Percentiles rank a stretch among this genome's conserved stretches.
phyloP scores from a whole-genome alignment of 2,888 invertebrate genomes.

The Dioctria linearis region DNA sequence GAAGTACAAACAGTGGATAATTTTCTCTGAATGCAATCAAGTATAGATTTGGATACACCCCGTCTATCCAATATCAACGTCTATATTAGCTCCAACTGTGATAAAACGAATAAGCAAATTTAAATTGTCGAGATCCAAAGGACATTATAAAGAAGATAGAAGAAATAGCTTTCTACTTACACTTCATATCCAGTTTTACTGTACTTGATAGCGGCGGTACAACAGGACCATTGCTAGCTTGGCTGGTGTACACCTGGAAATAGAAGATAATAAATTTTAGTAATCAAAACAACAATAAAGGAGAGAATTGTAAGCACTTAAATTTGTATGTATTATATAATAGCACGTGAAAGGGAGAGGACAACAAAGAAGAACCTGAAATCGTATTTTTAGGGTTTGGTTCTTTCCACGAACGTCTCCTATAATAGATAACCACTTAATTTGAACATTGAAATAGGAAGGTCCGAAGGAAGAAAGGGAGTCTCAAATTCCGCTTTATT shows the following conservation, averaged over 20 bases:
- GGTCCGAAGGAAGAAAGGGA: not conserved
- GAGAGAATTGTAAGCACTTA: not conserved
- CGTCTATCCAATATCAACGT: no score
- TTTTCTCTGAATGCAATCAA: no score
- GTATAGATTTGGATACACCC: no score
- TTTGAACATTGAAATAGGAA: not conserved
- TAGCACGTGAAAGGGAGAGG: no score
- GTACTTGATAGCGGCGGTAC: conserved; percentile 70
- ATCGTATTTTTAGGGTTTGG: conserved; percentile 19
- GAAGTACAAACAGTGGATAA: no score
- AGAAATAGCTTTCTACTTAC: conserved; percentile 65
- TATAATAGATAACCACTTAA: not conserved
- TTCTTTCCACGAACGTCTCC: not conserved
- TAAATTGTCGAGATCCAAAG: not conserved
- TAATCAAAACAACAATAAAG: conserved; percentile 38
- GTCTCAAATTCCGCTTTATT: conserved; percentile 11
- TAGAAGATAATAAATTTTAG: conserved; percentile 49
- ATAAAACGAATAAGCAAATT: not conserved
- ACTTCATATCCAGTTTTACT: conserved; percentile 69
- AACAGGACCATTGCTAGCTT: conserved; percentile 71
- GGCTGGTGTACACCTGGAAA: conserved; percentile 70
- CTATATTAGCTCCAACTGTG: no score
- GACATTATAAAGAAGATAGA: not conserved
- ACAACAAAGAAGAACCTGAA: not conserved
- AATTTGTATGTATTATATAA: no score